Conservation (phyloP, 1,140 invertebrate genomes). For the Augochlora pura region DNA sequence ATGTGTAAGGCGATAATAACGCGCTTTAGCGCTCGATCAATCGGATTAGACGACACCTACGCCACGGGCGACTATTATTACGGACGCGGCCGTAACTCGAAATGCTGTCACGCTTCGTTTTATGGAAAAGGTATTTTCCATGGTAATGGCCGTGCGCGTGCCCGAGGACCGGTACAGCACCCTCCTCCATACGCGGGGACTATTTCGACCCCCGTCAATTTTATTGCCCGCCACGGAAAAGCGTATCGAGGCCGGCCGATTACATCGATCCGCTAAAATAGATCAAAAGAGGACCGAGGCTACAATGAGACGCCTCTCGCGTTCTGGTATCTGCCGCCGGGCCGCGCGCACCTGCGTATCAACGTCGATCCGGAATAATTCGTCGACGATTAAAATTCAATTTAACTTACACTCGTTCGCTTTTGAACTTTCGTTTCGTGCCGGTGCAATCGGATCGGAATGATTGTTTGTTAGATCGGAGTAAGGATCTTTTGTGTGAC, state of each 20-base stretch:
- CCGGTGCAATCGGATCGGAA: not conserved
- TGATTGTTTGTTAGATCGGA: no score
- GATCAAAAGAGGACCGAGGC: conserved; percentile 6
- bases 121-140: conserved; percentile 54
- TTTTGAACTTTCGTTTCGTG: not conserved
- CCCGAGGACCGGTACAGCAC: not conserved
- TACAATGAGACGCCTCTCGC: no score
- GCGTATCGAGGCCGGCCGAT: conserved; percentile 5
- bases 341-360: no score
- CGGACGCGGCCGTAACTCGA: conserved; percentile 41
- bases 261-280: conserved; percentile 16
- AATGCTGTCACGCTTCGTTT: conserved; percentile 64
- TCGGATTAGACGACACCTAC: conserved; percentile 58
- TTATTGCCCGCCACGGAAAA: conserved; percentile 46
- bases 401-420: not conserved
- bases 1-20: conserved; percentile 65
- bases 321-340: no score
- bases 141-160: conserved; percentile 22
- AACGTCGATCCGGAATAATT: not conserved
- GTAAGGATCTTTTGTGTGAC: no score
- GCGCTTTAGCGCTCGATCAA: conserved; percentile 61
- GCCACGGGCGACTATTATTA: conserved; percentile 55
- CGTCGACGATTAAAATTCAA: not conserved
- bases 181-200: not conserved
- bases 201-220: conserved; percentile 34